Percentiles rank a stretch among this genome's conserved stretches.
Evolutionary conservation across 2,113 vertebrate genomes (phyloP).

Genomic region (Taurulus bubalis): DNA sequence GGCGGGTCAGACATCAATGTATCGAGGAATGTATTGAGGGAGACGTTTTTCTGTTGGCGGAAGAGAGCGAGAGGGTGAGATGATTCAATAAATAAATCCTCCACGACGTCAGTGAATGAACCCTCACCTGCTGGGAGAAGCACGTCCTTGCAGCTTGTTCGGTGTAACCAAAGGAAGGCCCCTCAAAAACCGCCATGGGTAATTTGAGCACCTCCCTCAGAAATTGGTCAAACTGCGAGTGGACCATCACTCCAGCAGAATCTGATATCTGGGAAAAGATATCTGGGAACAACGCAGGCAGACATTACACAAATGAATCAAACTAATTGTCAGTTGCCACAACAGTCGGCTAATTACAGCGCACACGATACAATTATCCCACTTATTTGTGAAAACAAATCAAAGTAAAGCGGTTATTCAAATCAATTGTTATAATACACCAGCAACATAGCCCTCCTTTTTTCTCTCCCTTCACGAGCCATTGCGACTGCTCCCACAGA

Average conservation of each 20-base stretch:
- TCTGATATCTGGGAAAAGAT: constrained; percentile 99
- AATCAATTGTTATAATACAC: constrained; percentile 57
- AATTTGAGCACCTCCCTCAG: constrained; percentile 95
- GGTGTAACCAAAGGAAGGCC: constrained; percentile 96
- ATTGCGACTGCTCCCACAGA: constrained; percentile 52
- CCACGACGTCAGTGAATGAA: background rate
- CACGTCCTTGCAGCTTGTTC: constrained; percentile 94
- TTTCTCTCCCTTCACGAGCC: constrained; percentile 11
- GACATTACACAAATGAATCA: constrained; percentile 60
- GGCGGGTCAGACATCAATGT: constrained; percentile 98
- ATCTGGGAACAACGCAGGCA: constrained; percentile 82
- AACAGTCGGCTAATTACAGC: constrained; percentile 74
- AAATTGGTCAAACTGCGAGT: constrained; percentile 95
- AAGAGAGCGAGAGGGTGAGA: constrained; percentile 19
- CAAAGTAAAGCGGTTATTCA: constrained; percentile 64
- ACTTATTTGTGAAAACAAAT: constrained; percentile 78
- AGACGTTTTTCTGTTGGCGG: constrained; percentile 94
- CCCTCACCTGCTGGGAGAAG: constrained; percentile 93
- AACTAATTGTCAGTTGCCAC: constrained; percentile 69
- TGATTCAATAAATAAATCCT: constrained; percentile 4
- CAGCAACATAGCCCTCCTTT: constrained; percentile 38
- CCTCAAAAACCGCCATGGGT: constrained; percentile 96
- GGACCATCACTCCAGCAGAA: constrained; percentile 91
- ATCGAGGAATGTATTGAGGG: constrained; percentile 96
- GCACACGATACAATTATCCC: constrained; percentile 72